Conservation (phyloP, 1,140 invertebrate genomes). For the Hypothenemus hampei region DNA sequence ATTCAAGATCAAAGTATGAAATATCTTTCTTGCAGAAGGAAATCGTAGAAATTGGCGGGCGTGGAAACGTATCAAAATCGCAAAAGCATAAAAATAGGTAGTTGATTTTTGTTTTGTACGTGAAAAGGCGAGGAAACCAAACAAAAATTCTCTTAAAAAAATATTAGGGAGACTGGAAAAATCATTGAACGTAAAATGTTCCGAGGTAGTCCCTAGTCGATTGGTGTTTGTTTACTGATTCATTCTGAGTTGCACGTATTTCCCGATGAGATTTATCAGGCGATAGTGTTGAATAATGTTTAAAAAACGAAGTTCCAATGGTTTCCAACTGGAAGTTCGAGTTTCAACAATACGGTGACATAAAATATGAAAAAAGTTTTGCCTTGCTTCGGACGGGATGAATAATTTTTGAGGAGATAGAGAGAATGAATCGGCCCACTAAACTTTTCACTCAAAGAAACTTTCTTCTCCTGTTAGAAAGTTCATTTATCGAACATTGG, state of each 20-base stretch:
- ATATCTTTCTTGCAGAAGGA: too few species aligned
- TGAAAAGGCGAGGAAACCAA: too few species aligned
- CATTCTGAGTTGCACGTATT: constrained; percentile 7
- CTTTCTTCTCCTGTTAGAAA: constrained; percentile 1
- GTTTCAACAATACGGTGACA: constrained; percentile 15
- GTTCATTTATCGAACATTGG: constrained; percentile 10
- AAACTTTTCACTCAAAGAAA: constrained; percentile 18
- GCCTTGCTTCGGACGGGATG: constrained; percentile 17
- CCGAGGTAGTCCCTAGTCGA: not conserved
- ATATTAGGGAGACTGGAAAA: too few species aligned
- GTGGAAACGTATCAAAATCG: too few species aligned
- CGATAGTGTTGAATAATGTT: constrained; percentile 15
- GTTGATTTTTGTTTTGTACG: too few species aligned
- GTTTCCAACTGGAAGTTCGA: constrained; percentile 1
- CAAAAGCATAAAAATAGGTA: too few species aligned
- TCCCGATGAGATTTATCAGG: constrained; percentile 13
- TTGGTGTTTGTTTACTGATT: constrained; percentile 4
- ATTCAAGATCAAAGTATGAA: too few species aligned
- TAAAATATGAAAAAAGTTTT: constrained; percentile 21
- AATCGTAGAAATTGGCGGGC: too few species aligned
- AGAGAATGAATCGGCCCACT: constrained; percentile 11
- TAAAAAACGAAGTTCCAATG: constrained; percentile 13
- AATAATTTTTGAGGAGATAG: constrained; percentile 18
- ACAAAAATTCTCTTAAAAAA: too few species aligned
- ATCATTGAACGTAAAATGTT: not conserved